Evolutionary conservation across 2,888 invertebrate genomes (phyloP).

Genomic region (Meghimatium bilineatum): DNA sequence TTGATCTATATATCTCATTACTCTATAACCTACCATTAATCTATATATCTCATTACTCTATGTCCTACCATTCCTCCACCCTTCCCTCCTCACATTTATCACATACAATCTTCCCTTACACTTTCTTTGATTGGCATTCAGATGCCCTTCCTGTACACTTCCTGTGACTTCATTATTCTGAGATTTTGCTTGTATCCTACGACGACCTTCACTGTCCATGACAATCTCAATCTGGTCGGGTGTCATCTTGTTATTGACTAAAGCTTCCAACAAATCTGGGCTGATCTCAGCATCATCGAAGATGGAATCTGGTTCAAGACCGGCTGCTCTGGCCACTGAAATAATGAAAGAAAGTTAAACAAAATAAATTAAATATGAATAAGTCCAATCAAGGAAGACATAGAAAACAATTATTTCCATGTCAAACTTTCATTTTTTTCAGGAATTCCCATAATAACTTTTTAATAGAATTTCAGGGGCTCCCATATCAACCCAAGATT

Average conservation of each 20-base stretch:
- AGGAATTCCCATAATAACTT: too few species aligned
- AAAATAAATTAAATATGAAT: too few species aligned
- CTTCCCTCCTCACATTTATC: not conserved
- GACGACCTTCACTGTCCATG: slow-evolving; percentile 62
- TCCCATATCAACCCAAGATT: too few species aligned
- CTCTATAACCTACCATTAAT: too few species aligned
- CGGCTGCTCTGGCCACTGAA: slow-evolving; percentile 63
- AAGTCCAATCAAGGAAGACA: too few species aligned
- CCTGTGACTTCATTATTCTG: slow-evolving; percentile 56
- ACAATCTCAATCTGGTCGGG: slow-evolving; percentile 72
- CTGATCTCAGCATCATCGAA: slow-evolving; percentile 69
- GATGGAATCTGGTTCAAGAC: slow-evolving; percentile 59
- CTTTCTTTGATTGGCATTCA: not conserved
- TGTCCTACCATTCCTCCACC: not conserved
- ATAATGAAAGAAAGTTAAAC: not conserved
- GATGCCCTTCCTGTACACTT: not conserved
- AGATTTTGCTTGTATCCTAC: slow-evolving; percentile 61
- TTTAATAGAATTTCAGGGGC: too few species aligned
- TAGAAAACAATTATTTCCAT: too few species aligned
- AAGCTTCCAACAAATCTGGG: slow-evolving; percentile 67
- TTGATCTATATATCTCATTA: too few species aligned
- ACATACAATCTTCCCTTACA: not conserved
- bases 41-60: too few species aligned
- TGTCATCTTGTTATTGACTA: slow-evolving; percentile 62
- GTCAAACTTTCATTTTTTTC: too few species aligned